phyloP scores from a whole-genome alignment of 2,888 invertebrate genomes.

The Drosophila demipolita region DNA sequence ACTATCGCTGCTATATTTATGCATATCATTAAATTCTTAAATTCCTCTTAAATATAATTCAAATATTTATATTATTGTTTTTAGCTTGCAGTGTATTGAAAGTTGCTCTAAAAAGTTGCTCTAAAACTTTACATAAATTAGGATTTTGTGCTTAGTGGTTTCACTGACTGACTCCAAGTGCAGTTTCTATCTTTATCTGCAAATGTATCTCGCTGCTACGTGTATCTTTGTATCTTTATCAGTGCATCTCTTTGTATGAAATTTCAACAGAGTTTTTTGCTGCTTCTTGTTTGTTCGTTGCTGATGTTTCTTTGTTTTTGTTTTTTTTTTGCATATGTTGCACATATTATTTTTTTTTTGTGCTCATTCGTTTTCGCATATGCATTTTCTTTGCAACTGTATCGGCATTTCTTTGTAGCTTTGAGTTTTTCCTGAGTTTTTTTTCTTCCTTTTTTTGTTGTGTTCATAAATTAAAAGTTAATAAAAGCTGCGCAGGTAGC shows the following conservation, averaged over 20 bases:
- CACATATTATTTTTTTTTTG: slow-evolving; percentile 17
- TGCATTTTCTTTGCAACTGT: slow-evolving; percentile 18
- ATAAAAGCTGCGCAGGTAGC: slow-evolving; percentile 71
- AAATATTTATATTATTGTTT: background rate
- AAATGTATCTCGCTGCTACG: slow-evolving; percentile 5
- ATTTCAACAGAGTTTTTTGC: background rate
- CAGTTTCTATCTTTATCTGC: slow-evolving; percentile 13
- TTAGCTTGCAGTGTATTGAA: background rate
- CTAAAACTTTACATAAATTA: slow-evolving; percentile 43
- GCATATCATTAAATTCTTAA: background rate
- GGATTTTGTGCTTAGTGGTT: slow-evolving; percentile 9
- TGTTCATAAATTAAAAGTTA: slow-evolving; percentile 76
- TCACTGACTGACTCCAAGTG: background rate
- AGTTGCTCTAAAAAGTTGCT: background rate
- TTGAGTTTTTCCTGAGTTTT: slow-evolving; percentile 47
- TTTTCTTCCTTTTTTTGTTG: background rate
- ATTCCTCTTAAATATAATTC: background rate
- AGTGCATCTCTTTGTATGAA: slow-evolving; percentile 1
- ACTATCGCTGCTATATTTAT: background rate
- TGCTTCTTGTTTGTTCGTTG: slow-evolving; percentile 9
- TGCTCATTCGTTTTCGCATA: slow-evolving; percentile 20
- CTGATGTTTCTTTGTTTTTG: slow-evolving; percentile 5
- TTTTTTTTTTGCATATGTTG: slow-evolving; percentile 16
- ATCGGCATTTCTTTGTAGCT: slow-evolving; percentile 28
- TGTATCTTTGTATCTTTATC: background rate